phyloP scores from a whole-genome alignment of 2,888 invertebrate species.

The Hirtodrosophila trivittata region DNA sequence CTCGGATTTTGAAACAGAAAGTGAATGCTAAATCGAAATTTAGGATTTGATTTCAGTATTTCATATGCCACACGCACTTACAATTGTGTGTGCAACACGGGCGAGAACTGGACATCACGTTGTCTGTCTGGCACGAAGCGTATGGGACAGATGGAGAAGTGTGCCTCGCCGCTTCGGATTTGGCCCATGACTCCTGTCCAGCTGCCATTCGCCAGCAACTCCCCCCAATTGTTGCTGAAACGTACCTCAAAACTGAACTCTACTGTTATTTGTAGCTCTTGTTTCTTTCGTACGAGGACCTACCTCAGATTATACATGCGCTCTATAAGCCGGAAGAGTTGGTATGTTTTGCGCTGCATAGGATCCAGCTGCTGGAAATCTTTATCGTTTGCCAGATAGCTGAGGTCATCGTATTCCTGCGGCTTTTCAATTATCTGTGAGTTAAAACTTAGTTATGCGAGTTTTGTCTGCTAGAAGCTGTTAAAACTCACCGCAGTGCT shows the following conservation, averaged over 20 bases:
- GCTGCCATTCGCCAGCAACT: conserved; percentile 56
- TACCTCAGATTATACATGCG: conserved; percentile 75
- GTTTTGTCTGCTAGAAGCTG: background rate
- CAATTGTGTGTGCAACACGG: conserved; percentile 73
- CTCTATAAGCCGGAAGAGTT: conserved; percentile 65
- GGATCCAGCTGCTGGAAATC: conserved; percentile 70
- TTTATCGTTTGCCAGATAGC: conserved; percentile 57
- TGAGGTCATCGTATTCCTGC: conserved; percentile 34
- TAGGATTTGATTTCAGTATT: background rate
- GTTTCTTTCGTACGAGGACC: background rate
- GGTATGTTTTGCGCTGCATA: conserved; percentile 81
- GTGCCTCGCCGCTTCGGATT: conserved; percentile 53
- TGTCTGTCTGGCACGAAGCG: conserved; percentile 65
- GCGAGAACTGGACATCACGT: conserved; percentile 58
- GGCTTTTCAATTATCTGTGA: conserved; percentile 69
- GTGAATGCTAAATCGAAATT: conserved; percentile 61
- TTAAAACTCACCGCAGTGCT: conserved; percentile 58
- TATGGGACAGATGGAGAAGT: conserved; percentile 75
- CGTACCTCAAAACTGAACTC: conserved; percentile 62
- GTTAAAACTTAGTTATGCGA: conserved; percentile 5
- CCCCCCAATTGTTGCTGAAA: conserved; percentile 71
- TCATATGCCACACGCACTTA: conserved; percentile 52
- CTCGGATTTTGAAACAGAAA: conserved; percentile 82
- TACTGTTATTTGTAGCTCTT: background rate
- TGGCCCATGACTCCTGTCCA: conserved; percentile 78